These are phyloP conservation scores for Thyatira batis DNA, from an alignment of 2,888 invertebrate species.

Conservation along the genomic window DNA sequence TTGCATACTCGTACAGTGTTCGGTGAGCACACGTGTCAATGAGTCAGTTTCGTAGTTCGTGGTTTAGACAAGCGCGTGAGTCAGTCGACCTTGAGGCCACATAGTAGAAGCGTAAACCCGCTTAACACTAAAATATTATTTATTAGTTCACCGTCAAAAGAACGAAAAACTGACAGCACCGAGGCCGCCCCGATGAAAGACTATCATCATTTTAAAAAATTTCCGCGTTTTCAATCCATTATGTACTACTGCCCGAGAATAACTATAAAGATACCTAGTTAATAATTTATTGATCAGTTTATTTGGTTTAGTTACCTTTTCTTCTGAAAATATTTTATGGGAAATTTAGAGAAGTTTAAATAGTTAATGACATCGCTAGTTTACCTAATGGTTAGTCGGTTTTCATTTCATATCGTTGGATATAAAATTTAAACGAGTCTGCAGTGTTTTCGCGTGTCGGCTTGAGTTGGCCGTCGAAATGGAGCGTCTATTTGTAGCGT, in stretches of 20 bases:
- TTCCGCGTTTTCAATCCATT: background rate
- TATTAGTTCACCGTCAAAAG: slow-evolving; percentile 58
- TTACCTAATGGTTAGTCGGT: slow-evolving; percentile 26
- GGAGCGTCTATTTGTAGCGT: slow-evolving; percentile 78
- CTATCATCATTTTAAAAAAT: slow-evolving; percentile 33
- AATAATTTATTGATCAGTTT: too few relatives aligned
- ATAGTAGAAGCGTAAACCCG: slow-evolving; percentile 55
- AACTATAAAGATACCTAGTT: too few relatives aligned
- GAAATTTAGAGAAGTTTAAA: background rate
- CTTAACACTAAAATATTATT: slow-evolving; percentile 70
- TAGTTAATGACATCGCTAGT: background rate
- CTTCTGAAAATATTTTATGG: background rate
- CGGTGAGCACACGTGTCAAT: slow-evolving; percentile 48
- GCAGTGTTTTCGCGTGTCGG: slow-evolving; percentile 74
- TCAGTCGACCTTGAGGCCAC: slow-evolving; percentile 71
- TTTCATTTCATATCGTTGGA: slow-evolving; percentile 46
- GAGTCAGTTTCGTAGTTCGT: slow-evolving; percentile 58
- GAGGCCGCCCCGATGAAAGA: slow-evolving; percentile 49
- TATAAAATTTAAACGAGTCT: slow-evolving; percentile 64
- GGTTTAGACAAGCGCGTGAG: slow-evolving; percentile 62
- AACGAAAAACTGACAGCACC: slow-evolving; percentile 16
- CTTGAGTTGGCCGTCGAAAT: slow-evolving; percentile 74
- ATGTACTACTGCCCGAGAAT: background rate
- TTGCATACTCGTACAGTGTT: slow-evolving; percentile 28
- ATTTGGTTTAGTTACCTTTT: too few relatives aligned